These are phyloP conservation scores for Nesometra sesokonis DNA, from an alignment of 35 echinoderm and acorn worm species.

Conservation along the genomic window DNA sequence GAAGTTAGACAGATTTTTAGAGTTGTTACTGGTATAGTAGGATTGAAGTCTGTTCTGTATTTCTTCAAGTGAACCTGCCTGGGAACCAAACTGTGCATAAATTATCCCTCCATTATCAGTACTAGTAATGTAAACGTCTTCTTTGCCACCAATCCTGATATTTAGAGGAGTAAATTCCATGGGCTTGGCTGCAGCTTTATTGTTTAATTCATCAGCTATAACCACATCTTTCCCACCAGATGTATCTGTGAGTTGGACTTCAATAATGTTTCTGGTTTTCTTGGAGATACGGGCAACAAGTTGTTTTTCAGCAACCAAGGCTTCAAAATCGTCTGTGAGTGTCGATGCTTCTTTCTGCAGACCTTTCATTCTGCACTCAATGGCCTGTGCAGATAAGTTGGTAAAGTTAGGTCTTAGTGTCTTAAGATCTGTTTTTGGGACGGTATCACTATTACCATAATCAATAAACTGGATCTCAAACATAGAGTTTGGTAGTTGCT, in stretches of 20 bases:
- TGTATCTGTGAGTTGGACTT: background rate
- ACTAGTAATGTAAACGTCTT: background rate
- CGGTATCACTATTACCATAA: background rate
- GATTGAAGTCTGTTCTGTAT: background rate
- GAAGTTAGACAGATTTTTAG: background rate
- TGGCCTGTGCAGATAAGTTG: background rate
- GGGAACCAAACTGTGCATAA: background rate
- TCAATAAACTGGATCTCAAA: conserved; percentile 3
- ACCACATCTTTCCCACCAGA: background rate
- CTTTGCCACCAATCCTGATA: background rate
- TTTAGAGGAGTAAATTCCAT: background rate
- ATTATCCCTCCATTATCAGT: background rate
- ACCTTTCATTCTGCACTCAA: background rate
- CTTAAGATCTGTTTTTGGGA: background rate
- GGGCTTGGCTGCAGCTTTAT: background rate
- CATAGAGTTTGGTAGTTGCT: background rate
- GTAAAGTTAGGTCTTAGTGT: background rate
- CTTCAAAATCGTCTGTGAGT: background rate
- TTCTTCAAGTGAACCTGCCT: background rate
- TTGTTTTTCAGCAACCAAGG: background rate
- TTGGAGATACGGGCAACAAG: background rate
- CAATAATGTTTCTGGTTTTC: background rate
- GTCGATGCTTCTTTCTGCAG: background rate
- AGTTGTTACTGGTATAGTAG: background rate
- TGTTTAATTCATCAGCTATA: background rate